phyloP scores from a whole-genome alignment of 2,888 invertebrate genomes.

The Melanotus villosus region DNA sequence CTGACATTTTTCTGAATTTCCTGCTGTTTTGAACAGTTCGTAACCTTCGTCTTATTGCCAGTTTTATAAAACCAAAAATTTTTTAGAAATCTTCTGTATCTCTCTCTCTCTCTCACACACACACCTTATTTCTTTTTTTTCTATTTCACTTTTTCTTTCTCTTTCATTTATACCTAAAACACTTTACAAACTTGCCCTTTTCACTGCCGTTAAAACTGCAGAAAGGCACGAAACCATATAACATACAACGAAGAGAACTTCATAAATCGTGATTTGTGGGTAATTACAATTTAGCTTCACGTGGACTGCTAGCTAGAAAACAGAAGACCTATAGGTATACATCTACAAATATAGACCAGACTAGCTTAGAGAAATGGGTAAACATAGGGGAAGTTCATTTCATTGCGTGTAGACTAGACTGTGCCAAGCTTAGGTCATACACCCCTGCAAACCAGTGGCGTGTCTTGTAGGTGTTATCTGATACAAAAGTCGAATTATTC shows the following conservation, averaged over 20 bases:
- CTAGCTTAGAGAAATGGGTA: constrained; percentile 9
- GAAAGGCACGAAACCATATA: not conserved
- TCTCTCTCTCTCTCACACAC: too few relatives aligned
- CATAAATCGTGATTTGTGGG: constrained; percentile 3
- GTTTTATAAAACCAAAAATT: too few relatives aligned
- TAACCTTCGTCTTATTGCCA: too few relatives aligned
- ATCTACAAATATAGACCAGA: constrained; percentile 17
- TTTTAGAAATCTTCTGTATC: too few relatives aligned
- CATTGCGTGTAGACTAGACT: constrained; percentile 43
- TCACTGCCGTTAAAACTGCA: not conserved
- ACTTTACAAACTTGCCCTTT: too few relatives aligned
- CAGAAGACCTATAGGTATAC: constrained; percentile 16
- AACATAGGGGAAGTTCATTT: constrained; percentile 33
- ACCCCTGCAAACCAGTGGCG: constrained; percentile 39
- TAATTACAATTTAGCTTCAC: constrained; percentile 24
- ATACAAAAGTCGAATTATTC: constrained; percentile 5
- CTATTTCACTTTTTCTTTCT: too few relatives aligned
- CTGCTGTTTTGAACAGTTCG: too few relatives aligned
- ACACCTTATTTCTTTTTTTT: too few relatives aligned
- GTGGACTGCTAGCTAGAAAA: constrained; percentile 15
- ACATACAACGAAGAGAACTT: not conserved
- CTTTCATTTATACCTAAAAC: too few relatives aligned
- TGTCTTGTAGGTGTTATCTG: constrained; percentile 28
- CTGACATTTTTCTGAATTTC: too few relatives aligned
- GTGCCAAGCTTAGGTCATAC: constrained; percentile 38